A percentile compares a stretch with the other conserved stretches of the same genome.
phyloP scores from a whole-genome alignment of 1,140 invertebrate species.

The Ceratitis capitata region DNA sequence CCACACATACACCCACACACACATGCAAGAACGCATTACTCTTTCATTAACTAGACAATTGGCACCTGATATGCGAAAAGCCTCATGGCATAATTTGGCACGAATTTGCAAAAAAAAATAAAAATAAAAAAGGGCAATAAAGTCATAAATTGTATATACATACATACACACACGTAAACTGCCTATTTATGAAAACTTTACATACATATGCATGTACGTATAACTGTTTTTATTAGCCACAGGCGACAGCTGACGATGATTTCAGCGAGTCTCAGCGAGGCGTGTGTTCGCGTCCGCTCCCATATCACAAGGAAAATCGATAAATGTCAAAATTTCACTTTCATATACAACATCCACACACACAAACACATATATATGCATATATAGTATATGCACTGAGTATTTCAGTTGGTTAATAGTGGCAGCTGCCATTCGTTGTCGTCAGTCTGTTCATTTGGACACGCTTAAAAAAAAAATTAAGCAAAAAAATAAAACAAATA shows the following conservation, averaged over 20 bases:
- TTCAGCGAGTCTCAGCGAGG: conserved; percentile 19
- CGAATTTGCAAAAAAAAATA: neutral
- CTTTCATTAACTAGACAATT: neutral
- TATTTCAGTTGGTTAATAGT: neutral
- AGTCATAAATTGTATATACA: too few species aligned
- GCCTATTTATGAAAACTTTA: neutral
- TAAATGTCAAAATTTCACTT: conserved; percentile 38
- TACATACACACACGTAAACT: neutral
- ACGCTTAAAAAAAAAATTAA: neutral
- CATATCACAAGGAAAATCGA: conserved; percentile 1
- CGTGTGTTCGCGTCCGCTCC: neutral
- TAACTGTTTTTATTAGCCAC: neutral
- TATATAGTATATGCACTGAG: too few species aligned
- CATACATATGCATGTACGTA: neutral
- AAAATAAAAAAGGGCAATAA: neutral
- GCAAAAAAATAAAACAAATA: too few species aligned
- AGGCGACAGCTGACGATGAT: neutral
- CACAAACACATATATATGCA: neutral
- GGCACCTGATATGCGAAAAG: neutral
- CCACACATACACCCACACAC: too few species aligned
- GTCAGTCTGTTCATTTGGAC: neutral
- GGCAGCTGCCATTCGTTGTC: conserved; percentile 1
- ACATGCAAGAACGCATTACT: neutral
- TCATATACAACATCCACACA: neutral
- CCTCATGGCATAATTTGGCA: neutral